Conservation (phyloP, 1,140 invertebrate genomes). For the Drosophila sproati region DNA sequence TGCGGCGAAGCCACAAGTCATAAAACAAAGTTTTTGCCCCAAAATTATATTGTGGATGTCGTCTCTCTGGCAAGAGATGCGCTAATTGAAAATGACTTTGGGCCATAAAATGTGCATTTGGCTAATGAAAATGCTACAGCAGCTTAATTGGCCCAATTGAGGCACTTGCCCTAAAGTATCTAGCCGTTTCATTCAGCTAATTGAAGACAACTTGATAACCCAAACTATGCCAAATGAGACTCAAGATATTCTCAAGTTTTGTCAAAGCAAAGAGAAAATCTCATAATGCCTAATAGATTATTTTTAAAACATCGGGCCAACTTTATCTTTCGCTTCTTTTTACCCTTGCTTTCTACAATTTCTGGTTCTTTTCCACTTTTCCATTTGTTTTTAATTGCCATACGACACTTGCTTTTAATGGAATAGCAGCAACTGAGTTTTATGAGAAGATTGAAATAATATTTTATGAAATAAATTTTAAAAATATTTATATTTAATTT, state of each 20-base stretch:
- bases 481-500: no score
- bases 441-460: no score
- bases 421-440: no score
- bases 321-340: neutral
- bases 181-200: conserved; percentile 17
- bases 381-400: conserved; percentile 54
- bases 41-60: conserved; percentile 63
- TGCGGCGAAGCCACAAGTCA: conserved; percentile 60
- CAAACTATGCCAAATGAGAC: conserved; percentile 4
- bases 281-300: neutral
- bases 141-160: conserved; percentile 44
- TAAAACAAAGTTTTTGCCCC: conserved; percentile 70
- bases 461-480: no score
- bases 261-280: conserved; percentile 1
- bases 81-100: conserved; percentile 69
- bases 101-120: conserved; percentile 47
- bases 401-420: conserved; percentile 37
- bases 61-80: conserved; percentile 40
- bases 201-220: conserved; percentile 24
- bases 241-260: conserved; percentile 7
- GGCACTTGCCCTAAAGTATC: conserved; percentile 16
- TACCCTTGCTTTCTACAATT: conserved; percentile 1
- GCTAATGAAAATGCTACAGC: conserved; percentile 38
- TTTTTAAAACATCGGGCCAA: neutral
- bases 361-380: neutral